These are phyloP conservation scores for Hylaeus anthracinus DNA, from an alignment of 1,140 invertebrate genomes.

Conservation along the genomic window DNA sequence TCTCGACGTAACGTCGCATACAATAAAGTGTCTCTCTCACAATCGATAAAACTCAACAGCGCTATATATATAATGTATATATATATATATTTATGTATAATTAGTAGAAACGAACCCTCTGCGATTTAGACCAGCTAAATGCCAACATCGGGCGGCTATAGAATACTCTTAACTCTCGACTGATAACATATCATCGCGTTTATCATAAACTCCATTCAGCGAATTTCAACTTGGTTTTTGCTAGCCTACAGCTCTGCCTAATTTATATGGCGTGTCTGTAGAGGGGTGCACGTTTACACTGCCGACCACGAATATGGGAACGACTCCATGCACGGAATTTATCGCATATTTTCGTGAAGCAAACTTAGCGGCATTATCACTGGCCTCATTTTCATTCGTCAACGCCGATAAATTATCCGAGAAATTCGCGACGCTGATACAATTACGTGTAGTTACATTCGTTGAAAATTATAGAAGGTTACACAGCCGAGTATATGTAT, in stretches of 20 bases:
- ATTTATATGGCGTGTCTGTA: conserved; percentile 52
- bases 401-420: too few relatives aligned
- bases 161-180: conserved; percentile 58
- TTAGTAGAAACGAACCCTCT: conserved; percentile 66
- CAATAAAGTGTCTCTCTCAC: conserved; percentile 51
- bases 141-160: conserved; percentile 58
- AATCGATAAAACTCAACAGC: conserved; percentile 61
- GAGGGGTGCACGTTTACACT: neutral
- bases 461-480: too few relatives aligned
- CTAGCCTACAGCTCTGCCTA: conserved; percentile 57
- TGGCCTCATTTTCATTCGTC: too few relatives aligned
- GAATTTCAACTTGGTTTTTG: conserved; percentile 23
- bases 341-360: too few relatives aligned
- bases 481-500: too few relatives aligned
- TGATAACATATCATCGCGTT: conserved; percentile 42
- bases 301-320: too few relatives aligned
- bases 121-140: conserved; percentile 75
- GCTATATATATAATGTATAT: conserved; percentile 21
- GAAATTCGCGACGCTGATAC: too few relatives aligned
- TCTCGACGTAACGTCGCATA: conserved; percentile 14
- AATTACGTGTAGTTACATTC: too few relatives aligned
- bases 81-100: conserved; percentile 39
- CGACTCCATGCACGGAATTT: neutral
- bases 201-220: conserved; percentile 32
- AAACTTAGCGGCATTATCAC: too few relatives aligned